Conservation (phyloP, 2,113 vertebrate species). For the Sporophila hypoxantha region DNA sequence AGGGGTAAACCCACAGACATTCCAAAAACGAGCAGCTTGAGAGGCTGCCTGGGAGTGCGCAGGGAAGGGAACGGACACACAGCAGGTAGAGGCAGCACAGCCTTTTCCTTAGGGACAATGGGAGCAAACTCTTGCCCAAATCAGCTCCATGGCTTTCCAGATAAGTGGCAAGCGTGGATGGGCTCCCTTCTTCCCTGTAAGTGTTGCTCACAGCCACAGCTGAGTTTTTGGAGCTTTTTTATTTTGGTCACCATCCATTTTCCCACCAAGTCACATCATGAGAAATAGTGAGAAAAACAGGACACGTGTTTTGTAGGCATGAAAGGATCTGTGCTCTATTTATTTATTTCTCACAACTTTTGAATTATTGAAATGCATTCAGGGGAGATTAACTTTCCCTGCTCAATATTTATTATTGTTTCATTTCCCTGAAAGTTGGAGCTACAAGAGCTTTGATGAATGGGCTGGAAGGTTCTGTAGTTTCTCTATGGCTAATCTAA, state of each 20-base stretch:
- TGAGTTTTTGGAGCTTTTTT: neutral
- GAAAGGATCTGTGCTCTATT: neutral
- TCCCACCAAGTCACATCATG: neutral
- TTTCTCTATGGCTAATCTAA: slow-evolving; percentile 32
- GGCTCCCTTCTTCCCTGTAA: neutral
- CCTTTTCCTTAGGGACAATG: neutral
- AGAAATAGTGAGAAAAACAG: neutral
- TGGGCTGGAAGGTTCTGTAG: slow-evolving; percentile 3
- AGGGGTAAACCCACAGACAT: neutral
- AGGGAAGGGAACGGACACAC: accelerated
- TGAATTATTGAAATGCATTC: slow-evolving; percentile 25
- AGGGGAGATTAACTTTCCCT: slow-evolving; percentile 34
- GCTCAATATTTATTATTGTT: slow-evolving; percentile 53
- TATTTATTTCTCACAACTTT: slow-evolving; percentile 41
- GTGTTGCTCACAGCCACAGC: neutral
- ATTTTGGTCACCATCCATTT: neutral
- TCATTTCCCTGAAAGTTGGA: slow-evolving; percentile 31
- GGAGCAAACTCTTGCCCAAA: neutral
- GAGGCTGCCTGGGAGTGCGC: neutral
- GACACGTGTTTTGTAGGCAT: neutral
- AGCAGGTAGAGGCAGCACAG: neutral
- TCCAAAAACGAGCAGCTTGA: neutral
- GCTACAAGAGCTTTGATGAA: neutral
- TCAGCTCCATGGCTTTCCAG: neutral
- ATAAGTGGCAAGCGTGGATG: accelerated